These are phyloP conservation scores for Brachylomia viminalis DNA, from an alignment of 2,888 invertebrate species.

Conservation along the genomic window DNA sequence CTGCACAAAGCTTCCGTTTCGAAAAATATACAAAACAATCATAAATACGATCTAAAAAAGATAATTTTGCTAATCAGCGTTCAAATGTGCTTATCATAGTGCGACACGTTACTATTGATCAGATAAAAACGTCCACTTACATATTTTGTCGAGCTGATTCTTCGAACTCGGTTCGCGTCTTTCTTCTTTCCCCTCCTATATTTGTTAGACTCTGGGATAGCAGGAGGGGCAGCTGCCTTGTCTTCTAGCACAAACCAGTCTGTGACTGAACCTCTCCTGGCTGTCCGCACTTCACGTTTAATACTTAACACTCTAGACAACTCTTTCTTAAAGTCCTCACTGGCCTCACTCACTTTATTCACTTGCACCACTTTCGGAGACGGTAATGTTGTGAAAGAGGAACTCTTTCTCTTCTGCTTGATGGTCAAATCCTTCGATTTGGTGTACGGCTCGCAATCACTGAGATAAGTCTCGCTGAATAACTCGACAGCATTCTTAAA, in stretches of 20 bases:
- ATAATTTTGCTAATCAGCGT: slow-evolving; percentile 51
- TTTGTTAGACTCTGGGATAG: slow-evolving; percentile 74
- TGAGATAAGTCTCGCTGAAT: slow-evolving; percentile 86
- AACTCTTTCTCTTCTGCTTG: slow-evolving; percentile 82
- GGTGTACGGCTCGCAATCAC: slow-evolving; percentile 87
- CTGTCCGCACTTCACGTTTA: slow-evolving; percentile 72
- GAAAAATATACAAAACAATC: slow-evolving; percentile 49
- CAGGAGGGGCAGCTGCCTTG: slow-evolving; percentile 52
- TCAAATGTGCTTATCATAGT: slow-evolving; percentile 50
- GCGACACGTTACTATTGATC: slow-evolving; percentile 49
- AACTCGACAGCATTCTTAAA: slow-evolving; percentile 86
- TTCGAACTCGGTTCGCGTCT: slow-evolving; percentile 81
- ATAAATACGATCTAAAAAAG: slow-evolving; percentile 43
- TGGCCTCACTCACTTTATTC: slow-evolving; percentile 81
- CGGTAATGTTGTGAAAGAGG: slow-evolving; percentile 82
- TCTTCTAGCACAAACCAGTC: slow-evolving; percentile 88
- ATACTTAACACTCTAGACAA: slow-evolving; percentile 77
- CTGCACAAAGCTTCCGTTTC: not conserved
- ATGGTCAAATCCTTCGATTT: slow-evolving; percentile 73
- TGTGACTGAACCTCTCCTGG: slow-evolving; percentile 85
- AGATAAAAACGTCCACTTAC: slow-evolving; percentile 78
- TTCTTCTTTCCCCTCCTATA: slow-evolving; percentile 84
- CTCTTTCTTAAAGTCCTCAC: slow-evolving; percentile 85
- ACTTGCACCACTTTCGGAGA: slow-evolving; percentile 85
- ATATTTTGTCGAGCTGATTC: slow-evolving; percentile 89